phyloP scores from a whole-genome alignment of 92 coral and sea anemone species.

The Porites rus region DNA sequence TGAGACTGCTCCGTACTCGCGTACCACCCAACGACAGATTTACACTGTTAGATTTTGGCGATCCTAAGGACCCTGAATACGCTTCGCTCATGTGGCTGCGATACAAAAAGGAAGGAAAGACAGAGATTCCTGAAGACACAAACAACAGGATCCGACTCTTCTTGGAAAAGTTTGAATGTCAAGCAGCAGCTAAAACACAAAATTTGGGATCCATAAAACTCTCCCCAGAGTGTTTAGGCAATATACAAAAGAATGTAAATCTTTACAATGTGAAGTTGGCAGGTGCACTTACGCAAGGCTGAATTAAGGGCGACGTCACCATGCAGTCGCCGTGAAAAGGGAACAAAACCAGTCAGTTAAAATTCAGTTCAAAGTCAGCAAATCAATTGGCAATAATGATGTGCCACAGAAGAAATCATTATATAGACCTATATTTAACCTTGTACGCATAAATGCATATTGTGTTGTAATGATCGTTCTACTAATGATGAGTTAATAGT shows the following conservation, averaged over 20 bases:
- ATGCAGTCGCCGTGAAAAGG: no score
- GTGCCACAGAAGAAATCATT: no score
- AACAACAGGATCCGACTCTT: neutral
- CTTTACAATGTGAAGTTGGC: slow-evolving; percentile 42
- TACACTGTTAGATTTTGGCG: slow-evolving; percentile 47
- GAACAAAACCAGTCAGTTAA: no score
- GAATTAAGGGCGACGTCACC: no score
- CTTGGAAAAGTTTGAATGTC: slow-evolving; percentile 33
- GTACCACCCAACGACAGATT: slow-evolving; percentile 2
- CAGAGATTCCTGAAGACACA: slow-evolving; percentile 17
- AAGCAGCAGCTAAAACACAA: neutral
- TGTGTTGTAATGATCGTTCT: no score
- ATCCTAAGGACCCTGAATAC: slow-evolving; percentile 29
- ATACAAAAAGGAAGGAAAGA: slow-evolving; percentile 42
- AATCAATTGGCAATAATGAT: no score
- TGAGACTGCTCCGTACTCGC: slow-evolving; percentile 36
- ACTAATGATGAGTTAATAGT: no score
- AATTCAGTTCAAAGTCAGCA: no score
- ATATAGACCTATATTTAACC: no score
- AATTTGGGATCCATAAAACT: neutral
- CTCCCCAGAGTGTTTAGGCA: slow-evolving; percentile 4
- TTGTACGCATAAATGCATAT: no score
- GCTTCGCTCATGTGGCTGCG: slow-evolving; percentile 41
- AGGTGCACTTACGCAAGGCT: neutral
- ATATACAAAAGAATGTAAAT: slow-evolving; percentile 52